phyloP scores from a whole-genome alignment of 92 coral and sea anemone species.

The Diadumene lineata region DNA sequence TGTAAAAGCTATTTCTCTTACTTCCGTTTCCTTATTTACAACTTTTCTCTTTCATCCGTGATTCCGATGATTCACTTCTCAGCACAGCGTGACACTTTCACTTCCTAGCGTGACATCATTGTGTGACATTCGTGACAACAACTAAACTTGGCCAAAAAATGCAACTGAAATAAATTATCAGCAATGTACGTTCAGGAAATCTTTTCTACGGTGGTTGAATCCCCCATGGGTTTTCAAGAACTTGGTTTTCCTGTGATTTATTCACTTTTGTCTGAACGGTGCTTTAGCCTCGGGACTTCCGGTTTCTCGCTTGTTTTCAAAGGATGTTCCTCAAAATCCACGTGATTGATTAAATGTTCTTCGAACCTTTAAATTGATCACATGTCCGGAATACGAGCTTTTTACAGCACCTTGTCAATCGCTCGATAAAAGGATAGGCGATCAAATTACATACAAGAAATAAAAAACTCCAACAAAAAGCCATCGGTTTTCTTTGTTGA shows the following conservation, averaged over 20 bases:
- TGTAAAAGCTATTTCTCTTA: neutral
- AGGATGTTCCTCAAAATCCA: neutral
- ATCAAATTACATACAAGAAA: neutral
- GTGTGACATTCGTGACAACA: neutral
- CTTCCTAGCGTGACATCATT: neutral
- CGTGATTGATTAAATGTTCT: slow-evolving; percentile 1
- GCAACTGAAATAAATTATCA: neutral
- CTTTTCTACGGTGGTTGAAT: neutral
- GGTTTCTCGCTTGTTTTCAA: neutral
- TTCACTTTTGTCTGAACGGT: neutral
- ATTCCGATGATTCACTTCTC: neutral
- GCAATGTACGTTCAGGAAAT: neutral
- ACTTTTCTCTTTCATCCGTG: neutral
- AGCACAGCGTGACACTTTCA: neutral
- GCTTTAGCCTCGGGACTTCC: neutral
- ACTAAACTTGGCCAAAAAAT: neutral
- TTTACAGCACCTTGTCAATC: neutral
- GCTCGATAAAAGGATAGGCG: neutral
- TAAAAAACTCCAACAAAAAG: neutral
- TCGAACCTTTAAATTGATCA: neutral
- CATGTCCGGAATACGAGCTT: neutral
- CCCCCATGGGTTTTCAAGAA: neutral
- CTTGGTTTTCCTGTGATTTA: neutral
- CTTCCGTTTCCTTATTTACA: neutral
- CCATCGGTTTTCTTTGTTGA: neutral